A percentile compares a stretch with the other conserved stretches of the same genome.
Evolutionary conservation across 2,797 vertebrate species (phyloP).

Genomic region (Paedocypris micromegethes): DNA sequence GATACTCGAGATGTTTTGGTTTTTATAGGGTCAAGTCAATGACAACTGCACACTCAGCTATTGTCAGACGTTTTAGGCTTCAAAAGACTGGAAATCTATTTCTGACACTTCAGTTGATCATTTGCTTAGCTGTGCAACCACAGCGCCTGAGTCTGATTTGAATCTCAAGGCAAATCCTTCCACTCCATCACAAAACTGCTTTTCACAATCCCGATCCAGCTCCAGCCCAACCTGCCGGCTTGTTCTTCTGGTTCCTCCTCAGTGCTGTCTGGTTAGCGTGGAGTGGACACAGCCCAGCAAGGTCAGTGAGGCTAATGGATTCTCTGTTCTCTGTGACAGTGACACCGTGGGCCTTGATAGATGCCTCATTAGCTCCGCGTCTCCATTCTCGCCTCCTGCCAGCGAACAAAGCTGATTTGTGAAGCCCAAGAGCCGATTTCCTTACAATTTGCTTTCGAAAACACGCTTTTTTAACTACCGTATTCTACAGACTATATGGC

Average conservation of each 20-base stretch:
- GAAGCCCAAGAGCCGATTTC: slow-evolving; percentile 6
- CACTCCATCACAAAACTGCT: slow-evolving; percentile 4
- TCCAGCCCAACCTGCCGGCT: not conserved
- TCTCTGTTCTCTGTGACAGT: slow-evolving; percentile 34
- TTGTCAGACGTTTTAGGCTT: no score
- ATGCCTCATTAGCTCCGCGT: slow-evolving; percentile 41
- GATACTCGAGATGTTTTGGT: no score
- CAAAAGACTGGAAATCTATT: not conserved
- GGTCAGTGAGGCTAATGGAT: slow-evolving; percentile 47
- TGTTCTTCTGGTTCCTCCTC: slow-evolving; percentile 11
- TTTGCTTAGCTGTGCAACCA: slow-evolving; percentile 38
- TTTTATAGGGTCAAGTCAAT: no score
- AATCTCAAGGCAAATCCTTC: slow-evolving; percentile 44
- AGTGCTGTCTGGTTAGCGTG: slow-evolving; percentile 21
- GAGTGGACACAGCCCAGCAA: slow-evolving; percentile 25
- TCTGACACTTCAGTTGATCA: slow-evolving; percentile 27
- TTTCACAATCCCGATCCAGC: not conserved
- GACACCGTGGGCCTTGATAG: slow-evolving; percentile 35
- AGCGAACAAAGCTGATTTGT: slow-evolving; percentile 3
- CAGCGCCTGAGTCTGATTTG: slow-evolving; percentile 40
- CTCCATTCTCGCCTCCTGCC: slow-evolving; percentile 3
- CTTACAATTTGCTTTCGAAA: not conserved
- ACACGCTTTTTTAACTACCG: no score
- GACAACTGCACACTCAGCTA: no score
- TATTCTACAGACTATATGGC: slow-evolving; percentile 5